Conservation (phyloP, 2,888 invertebrate species). For the Pollenia angustigena region DNA sequence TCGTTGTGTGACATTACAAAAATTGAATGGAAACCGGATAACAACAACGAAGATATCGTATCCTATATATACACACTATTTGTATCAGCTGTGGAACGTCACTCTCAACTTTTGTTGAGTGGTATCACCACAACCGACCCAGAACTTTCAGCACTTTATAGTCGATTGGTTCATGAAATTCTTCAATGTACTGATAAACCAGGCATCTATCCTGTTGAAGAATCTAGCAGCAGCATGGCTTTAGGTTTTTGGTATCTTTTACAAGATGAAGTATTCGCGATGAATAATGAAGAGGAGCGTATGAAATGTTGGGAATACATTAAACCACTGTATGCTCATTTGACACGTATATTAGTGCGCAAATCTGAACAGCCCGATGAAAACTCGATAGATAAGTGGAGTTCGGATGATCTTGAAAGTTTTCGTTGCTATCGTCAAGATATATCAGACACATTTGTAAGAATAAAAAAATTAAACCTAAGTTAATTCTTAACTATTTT, state of each 20-base stretch:
- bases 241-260: constrained; percentile 97
- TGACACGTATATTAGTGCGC: constrained; percentile 90
- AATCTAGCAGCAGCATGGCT: constrained; percentile 92
- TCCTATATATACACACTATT: constrained; percentile 88
- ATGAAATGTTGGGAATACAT: constrained; percentile 85
- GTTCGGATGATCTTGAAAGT: constrained; percentile 92
- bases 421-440: constrained; percentile 95
- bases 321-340: constrained; percentile 91
- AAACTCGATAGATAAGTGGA: constrained; percentile 86
- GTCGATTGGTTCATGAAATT: constrained; percentile 88
- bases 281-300: constrained; percentile 80
- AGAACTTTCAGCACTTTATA: constrained; percentile 85
- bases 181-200: constrained; percentile 91
- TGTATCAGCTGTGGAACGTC: constrained; percentile 89
- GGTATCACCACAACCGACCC: constrained; percentile 82
- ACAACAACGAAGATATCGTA: constrained; percentile 87
- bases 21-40: constrained; percentile 84
- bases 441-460: constrained; percentile 92
- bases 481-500: neutral
- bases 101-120: constrained; percentile 85
- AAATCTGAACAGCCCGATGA: constrained; percentile 92
- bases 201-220: constrained; percentile 94
- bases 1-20: constrained; percentile 86
- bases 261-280: constrained; percentile 85
- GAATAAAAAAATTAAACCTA: constrained; percentile 72